Percentiles rank a stretch among this genome's conserved stretches.
Evolutionary conservation across 2,113 vertebrate species (phyloP).

Genomic region (Cinclus cinclus): DNA sequence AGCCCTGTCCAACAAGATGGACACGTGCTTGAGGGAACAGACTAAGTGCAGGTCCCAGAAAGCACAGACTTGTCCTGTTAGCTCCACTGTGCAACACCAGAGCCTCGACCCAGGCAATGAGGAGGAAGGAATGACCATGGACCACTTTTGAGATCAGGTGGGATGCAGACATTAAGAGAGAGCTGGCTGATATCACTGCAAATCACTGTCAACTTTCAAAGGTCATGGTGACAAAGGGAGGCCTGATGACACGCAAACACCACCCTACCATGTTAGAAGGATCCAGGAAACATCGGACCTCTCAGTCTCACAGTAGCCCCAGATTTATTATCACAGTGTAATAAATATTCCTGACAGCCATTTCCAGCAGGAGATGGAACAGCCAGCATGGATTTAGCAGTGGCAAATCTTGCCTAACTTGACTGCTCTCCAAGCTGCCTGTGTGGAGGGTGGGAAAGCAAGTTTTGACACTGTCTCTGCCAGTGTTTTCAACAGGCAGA

Average conservation of each 20-base stretch:
- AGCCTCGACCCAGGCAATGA: not conserved
- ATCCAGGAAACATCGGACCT: not conserved
- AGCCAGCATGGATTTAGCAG: not conserved
- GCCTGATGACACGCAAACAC: not conserved
- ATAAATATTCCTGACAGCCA: not conserved
- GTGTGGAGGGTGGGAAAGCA: accelerated
- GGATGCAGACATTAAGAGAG: not conserved
- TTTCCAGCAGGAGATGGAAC: not conserved
- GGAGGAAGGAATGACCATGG: not conserved
- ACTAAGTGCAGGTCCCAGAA: not conserved
- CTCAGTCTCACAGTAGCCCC: not conserved
- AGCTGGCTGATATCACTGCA: not conserved
- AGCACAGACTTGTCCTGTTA: not conserved
- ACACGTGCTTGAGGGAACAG: accelerated
- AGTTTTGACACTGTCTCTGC: accelerated
- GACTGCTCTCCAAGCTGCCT: not conserved
- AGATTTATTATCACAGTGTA: not conserved
- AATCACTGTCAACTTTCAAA: not conserved
- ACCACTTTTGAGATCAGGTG: not conserved
- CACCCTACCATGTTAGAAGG: not conserved
- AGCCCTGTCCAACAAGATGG: accelerated
- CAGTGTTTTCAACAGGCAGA: accelerated
- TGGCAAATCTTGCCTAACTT: not conserved
- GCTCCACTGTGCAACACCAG: not conserved
- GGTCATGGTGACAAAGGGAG: not conserved